Conservation (phyloP, 2,113 vertebrate species). For the Chlorodrepanis virens region DNA sequence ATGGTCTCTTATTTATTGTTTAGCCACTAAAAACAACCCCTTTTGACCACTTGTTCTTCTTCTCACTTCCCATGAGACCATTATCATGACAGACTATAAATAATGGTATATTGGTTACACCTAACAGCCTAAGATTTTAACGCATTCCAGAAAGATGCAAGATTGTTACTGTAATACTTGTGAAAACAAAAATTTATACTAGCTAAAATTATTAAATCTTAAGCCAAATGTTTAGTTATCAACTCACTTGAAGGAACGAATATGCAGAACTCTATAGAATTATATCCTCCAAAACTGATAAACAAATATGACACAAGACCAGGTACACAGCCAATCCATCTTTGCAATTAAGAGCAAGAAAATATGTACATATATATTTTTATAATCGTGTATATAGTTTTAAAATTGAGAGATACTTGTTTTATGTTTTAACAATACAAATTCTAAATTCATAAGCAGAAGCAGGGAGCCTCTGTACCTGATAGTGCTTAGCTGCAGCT, state of each 20-base stretch:
- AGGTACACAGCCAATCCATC: not conserved
- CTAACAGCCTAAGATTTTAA: not conserved
- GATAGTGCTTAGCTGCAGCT: conserved; percentile 92
- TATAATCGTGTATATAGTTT: not conserved
- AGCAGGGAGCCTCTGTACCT: conserved; percentile 73
- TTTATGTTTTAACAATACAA: not conserved
- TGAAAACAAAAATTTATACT: not conserved
- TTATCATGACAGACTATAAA: not conserved
- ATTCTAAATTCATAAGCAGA: not conserved
- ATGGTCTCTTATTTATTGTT: not conserved
- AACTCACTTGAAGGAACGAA: fast-evolving
- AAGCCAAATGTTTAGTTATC: not conserved
- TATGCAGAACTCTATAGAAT: not conserved
- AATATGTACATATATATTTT: not conserved
- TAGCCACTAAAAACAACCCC: not conserved
- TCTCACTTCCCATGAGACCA: not conserved
- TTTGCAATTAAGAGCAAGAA: not conserved
- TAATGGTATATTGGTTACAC: not conserved
- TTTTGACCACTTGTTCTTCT: not conserved
- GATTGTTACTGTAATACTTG: not conserved
- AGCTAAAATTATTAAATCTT: not conserved
- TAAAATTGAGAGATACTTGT: not conserved
- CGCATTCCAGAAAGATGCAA: not conserved
- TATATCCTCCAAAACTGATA: not conserved
- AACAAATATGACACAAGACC: not conserved